phyloP scores from a whole-genome alignment of 2,797 vertebrate species.

The Echiichthys vipera region DNA sequence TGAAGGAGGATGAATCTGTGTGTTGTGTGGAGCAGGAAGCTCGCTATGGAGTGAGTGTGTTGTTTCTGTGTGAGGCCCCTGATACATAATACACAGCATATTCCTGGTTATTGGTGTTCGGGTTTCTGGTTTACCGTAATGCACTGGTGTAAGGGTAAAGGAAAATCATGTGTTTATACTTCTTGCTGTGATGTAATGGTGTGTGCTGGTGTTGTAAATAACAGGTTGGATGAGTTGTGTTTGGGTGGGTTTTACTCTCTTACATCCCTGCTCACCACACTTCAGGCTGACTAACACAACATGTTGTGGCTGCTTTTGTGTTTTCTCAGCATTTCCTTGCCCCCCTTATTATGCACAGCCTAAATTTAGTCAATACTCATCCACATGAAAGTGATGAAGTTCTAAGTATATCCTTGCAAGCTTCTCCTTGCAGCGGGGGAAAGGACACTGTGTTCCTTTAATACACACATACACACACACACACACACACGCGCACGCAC shows the following conservation, averaged over 20 bases:
- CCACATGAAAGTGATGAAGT: conserved; percentile 65
- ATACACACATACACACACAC: conserved; percentile 64
- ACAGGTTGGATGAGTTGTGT: conserved; percentile 47
- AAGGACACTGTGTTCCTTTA: conserved; percentile 82
- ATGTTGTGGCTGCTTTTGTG: conserved; percentile 63
- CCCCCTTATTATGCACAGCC: conserved; percentile 42
- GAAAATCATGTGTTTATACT: conserved; percentile 22
- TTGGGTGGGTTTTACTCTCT: conserved; percentile 44
- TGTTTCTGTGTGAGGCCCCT: conserved; percentile 15
- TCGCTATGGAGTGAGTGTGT: conserved; percentile 12
- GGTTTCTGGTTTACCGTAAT: conserved; percentile 24
- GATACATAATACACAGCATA: conserved; percentile 1
- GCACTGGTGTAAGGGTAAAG: conserved; percentile 35
- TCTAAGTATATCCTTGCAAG: conserved; percentile 67
- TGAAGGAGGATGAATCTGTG: conserved; percentile 28
- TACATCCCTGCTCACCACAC: conserved; percentile 24
- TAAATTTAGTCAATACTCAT: conserved; percentile 62
- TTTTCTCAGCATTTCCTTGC: conserved; percentile 58
- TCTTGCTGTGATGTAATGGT: conserved; percentile 58
- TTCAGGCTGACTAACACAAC: conserved; percentile 58
- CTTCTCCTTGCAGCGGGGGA: conserved; percentile 41
- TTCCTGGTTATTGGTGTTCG: conserved; percentile 23
- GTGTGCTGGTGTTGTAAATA: conserved; percentile 48
- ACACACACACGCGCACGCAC: conserved; percentile 27
- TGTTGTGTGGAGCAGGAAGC: conserved; percentile 23